Conservation (phyloP, 23 tunicate genomes). For the Halocynthia roretzi region DNA sequence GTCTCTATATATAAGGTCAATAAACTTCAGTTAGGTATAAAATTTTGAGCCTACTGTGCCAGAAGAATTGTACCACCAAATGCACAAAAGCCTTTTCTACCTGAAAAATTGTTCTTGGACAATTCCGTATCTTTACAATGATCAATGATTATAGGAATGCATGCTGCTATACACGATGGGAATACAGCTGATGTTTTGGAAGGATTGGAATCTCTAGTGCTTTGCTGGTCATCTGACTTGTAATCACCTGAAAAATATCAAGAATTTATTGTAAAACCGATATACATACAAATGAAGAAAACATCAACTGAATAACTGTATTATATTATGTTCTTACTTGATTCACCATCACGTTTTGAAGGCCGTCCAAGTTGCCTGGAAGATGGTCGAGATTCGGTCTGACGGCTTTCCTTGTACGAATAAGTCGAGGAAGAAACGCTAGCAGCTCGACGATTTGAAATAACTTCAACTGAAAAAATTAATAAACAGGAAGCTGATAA, state of each 20-base stretch:
- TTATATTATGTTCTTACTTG: background rate
- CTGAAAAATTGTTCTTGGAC: slow-evolving; percentile 7
- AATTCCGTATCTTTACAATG: slow-evolving; percentile 9
- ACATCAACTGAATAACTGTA: background rate
- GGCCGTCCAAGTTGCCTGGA: slow-evolving; percentile 18
- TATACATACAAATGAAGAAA: too few species aligned
- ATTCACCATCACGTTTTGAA: slow-evolving; percentile 13
- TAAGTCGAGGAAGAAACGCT: slow-evolving; percentile 20
- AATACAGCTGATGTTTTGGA: slow-evolving; percentile 38
- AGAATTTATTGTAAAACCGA: too few species aligned
- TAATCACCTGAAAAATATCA: background rate
- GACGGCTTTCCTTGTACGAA: slow-evolving; percentile 8
- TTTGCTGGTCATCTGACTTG: slow-evolving; percentile 12
- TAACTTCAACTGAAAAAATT: too few species aligned
- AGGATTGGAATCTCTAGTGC: background rate
- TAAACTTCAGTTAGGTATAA: too few species aligned
- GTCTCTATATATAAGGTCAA: too few species aligned
- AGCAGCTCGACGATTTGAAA: background rate
- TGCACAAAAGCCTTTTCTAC: background rate
- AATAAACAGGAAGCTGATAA: too few species aligned
- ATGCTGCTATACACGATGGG: slow-evolving; percentile 75
- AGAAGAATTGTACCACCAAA: background rate
- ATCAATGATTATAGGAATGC: slow-evolving; percentile 50
- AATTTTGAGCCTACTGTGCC: too few species aligned
- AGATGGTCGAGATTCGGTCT: slow-evolving; percentile 9